A percentile compares a stretch with the other conserved stretches of the same genome.
phyloP scores from a whole-genome alignment of 2,888 invertebrate species.

The Cryptocephalus primarius region DNA sequence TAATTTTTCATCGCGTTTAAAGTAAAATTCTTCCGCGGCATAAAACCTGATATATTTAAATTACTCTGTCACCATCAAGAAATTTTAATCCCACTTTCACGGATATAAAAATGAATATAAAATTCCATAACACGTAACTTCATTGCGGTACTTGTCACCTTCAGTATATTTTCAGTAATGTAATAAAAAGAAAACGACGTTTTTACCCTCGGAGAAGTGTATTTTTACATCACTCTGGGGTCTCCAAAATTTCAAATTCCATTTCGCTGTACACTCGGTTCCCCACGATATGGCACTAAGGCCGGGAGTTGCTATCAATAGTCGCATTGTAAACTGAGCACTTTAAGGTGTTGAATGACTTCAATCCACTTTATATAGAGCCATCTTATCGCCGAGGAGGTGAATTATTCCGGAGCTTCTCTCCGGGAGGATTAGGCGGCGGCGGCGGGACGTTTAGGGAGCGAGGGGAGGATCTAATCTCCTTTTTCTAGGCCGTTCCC shows the following conservation, averaged over 20 bases:
- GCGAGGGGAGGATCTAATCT: too few species aligned
- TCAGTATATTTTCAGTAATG: conserved; percentile 36
- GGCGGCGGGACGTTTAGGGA: too few species aligned
- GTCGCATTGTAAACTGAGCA: conserved; percentile 34
- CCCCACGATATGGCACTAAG: conserved; percentile 28
- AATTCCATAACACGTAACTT: conserved; percentile 38
- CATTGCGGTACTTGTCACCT: conserved; percentile 37
- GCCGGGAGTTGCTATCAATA: conserved; percentile 27
- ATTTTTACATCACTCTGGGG: conserved; percentile 39
- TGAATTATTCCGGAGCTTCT: conserved; percentile 19
- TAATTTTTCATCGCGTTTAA: conserved; percentile 7
- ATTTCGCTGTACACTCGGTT: conserved; percentile 29
- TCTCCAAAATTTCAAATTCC: conserved; percentile 40
- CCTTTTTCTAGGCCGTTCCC: too few species aligned
- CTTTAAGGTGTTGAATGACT: conserved; percentile 35
- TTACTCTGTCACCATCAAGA: conserved; percentile 32
- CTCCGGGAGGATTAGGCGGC: conserved; percentile 4
- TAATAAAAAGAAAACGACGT: conserved; percentile 37
- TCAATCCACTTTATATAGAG: conserved; percentile 23
- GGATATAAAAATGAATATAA: conserved; percentile 37
- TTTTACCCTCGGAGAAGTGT: conserved; percentile 35
- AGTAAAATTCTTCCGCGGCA: conserved; percentile 13
- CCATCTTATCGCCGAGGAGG: conserved; percentile 16
- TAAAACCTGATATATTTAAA: conserved; percentile 33
- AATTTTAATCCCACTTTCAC: conserved; percentile 37